Percentiles rank a stretch among this genome's conserved stretches.
These are phyloP conservation scores for Eospalax fontanierii DNA, from an alignment of 2,797 vertebrate species.

Conservation along the genomic window DNA sequence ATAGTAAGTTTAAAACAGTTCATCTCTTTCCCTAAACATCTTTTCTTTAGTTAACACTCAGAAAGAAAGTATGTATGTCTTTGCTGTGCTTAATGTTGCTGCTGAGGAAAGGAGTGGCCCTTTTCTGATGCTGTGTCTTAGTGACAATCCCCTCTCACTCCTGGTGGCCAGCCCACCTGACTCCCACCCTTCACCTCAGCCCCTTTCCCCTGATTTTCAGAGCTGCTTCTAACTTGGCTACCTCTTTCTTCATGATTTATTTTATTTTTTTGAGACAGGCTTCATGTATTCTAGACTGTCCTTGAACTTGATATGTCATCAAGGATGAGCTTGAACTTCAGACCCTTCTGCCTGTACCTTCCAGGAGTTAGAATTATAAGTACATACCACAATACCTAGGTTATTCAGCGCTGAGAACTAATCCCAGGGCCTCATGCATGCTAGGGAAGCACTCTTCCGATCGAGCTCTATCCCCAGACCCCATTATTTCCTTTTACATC, in stretches of 20 bases:
- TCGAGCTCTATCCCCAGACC: neutral
- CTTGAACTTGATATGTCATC: neutral
- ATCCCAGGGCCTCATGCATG: neutral
- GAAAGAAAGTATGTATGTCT: neutral
- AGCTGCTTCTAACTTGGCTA: neutral
- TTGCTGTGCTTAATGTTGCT: neutral
- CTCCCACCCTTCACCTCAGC: neutral
- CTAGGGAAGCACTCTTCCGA: neutral
- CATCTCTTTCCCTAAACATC: neutral
- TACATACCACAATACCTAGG: too few relatives aligned
- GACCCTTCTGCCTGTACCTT: too few relatives aligned
- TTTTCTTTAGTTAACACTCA: neutral
- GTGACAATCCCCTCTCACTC: too few relatives aligned
- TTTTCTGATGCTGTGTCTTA: accelerated
- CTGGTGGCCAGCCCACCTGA: accelerated
- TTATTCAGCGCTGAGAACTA: neutral
- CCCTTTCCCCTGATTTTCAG: neutral
- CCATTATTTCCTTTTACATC: neutral
- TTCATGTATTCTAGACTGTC: neutral
- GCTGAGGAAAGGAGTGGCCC: neutral
- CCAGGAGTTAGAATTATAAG: too few relatives aligned
- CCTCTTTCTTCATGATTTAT: neutral
- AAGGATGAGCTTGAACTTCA: neutral
- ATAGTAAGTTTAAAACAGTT: neutral
- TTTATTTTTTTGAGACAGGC: neutral